These are phyloP conservation scores for Mystacides longicornis DNA, from an alignment of 2,888 invertebrate species.

Conservation along the genomic window DNA sequence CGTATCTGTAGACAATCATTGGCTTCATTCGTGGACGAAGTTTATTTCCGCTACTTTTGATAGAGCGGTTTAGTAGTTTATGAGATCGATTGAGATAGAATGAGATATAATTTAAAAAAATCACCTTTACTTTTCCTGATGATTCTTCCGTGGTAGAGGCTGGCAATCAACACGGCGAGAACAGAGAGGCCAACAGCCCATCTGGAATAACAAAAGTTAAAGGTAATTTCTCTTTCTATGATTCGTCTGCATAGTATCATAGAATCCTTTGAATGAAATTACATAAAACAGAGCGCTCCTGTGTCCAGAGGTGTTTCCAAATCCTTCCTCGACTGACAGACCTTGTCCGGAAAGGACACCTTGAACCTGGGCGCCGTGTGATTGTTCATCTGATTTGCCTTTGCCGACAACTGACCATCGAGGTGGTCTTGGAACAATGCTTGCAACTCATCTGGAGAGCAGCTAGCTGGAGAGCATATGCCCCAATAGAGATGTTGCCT, in stretches of 20 bases:
- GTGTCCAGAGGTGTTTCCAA: constrained; percentile 29
- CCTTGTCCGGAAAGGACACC: constrained; percentile 15
- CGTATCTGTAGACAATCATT: constrained; percentile 29
- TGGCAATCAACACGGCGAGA: constrained; percentile 8
- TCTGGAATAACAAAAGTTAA: constrained; percentile 12
- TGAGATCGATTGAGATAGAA: too few relatives aligned
- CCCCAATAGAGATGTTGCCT: constrained; percentile 48
- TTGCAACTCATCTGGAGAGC: constrained; percentile 33
- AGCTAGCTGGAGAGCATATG: constrained; percentile 46
- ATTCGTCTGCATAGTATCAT: neutral
- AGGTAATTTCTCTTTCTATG: neutral
- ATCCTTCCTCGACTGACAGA: constrained; percentile 31
- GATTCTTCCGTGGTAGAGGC: constrained; percentile 16
- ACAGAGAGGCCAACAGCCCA: constrained; percentile 8
- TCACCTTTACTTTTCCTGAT: too few relatives aligned
- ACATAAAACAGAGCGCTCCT: constrained; percentile 36
- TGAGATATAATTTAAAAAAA: too few relatives aligned
- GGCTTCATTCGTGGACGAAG: too few relatives aligned
- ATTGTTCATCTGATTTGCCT: neutral
- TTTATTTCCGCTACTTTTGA: too few relatives aligned
- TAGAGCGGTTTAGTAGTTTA: too few relatives aligned
- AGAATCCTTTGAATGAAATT: constrained; percentile 20
- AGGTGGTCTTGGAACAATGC: constrained; percentile 2
- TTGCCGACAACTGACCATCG: neutral
- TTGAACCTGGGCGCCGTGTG: neutral